A percentile compares a stretch with the other conserved stretches of the same genome.
Conservation (phyloP, 1,140 invertebrate genomes). For the Orussus abietinus region DNA sequence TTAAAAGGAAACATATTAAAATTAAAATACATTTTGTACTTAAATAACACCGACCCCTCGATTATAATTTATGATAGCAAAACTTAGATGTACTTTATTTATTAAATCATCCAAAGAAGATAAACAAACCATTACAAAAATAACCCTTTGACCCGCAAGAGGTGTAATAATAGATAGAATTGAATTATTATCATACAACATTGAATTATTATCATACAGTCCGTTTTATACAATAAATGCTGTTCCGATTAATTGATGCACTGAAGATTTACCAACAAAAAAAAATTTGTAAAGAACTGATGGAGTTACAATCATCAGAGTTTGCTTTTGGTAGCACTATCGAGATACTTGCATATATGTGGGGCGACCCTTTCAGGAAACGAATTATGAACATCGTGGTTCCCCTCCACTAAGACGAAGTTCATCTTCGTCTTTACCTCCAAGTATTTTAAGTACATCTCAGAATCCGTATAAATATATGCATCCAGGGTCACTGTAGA, state of each 20-base stretch:
- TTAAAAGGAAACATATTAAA: too few species aligned
- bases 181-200: neutral
- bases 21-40: too few species aligned
- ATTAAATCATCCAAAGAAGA: too few species aligned
- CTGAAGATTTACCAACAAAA: neutral
- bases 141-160: too few species aligned
- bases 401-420: slow-evolving; percentile 51
- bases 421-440: neutral
- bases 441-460: neutral
- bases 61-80: too few species aligned
- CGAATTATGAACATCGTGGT: slow-evolving; percentile 64
- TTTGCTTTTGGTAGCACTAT: slow-evolving; percentile 30
- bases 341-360: slow-evolving; percentile 44
- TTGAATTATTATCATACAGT: neutral
- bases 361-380: slow-evolving; percentile 55
- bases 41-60: too few species aligned
- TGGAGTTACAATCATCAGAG: slow-evolving; percentile 17
- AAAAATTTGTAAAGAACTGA: neutral
- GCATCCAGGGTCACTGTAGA: slow-evolving; percentile 29
- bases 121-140: too few species aligned
- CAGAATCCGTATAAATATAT: slow-evolving; percentile 38
- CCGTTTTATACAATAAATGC: neutral
- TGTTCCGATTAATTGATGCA: too few species aligned
- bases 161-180: too few species aligned
- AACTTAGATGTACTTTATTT: too few species aligned